These are phyloP conservation scores for Dendrolimus pini DNA, from an alignment of 2,888 invertebrate species.

Conservation along the genomic window DNA sequence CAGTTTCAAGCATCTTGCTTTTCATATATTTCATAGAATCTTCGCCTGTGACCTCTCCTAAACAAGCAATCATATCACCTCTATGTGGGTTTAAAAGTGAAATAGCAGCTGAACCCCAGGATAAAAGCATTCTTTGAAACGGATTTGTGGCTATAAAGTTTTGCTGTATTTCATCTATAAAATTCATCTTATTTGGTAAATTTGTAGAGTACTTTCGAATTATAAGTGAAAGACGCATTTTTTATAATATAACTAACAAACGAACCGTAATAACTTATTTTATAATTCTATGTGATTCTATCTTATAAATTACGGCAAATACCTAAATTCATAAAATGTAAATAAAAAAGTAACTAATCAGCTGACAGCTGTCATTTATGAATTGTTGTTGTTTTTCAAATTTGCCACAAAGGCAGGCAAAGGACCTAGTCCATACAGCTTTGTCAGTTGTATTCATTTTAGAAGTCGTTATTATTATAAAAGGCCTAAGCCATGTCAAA, in stretches of 20 bases:
- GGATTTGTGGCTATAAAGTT: constrained; percentile 80
- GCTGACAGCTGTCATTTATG: too few species aligned
- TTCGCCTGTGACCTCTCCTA: constrained; percentile 93
- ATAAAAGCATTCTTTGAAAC: constrained; percentile 87
- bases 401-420: too few species aligned
- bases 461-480: too few species aligned
- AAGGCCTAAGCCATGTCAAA: too few species aligned
- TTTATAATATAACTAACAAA: background rate
- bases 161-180: constrained; percentile 77
- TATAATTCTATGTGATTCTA: too few species aligned
- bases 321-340: too few species aligned
- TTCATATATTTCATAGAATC: constrained; percentile 83
- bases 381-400: too few species aligned
- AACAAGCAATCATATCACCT: constrained; percentile 95
- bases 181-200: constrained; percentile 45
- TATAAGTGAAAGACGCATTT: constrained; percentile 2
- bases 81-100: constrained; percentile 88
- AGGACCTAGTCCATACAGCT: too few species aligned
- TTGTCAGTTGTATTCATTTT: too few species aligned
- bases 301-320: too few species aligned
- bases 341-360: too few species aligned
- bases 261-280: too few species aligned
- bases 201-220: constrained; percentile 23
- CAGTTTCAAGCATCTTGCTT: constrained; percentile 83
- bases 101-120: constrained; percentile 91